These are phyloP conservation scores for Aleiodes leptofemur DNA, from an alignment of 2,888 invertebrate species.

Conservation along the genomic window DNA sequence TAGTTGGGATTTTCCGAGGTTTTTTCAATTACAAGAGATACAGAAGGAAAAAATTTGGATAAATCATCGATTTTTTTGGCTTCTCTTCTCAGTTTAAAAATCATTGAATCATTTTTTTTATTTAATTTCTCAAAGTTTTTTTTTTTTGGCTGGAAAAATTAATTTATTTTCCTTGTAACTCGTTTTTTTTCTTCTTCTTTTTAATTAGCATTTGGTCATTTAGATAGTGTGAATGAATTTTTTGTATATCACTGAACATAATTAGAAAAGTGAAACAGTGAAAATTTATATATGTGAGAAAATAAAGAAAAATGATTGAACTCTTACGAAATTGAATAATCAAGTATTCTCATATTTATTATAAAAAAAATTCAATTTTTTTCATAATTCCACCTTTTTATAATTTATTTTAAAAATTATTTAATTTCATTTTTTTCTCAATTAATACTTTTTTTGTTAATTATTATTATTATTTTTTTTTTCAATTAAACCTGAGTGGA, in stretches of 20 bases:
- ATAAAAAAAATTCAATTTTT: constrained; percentile 48
- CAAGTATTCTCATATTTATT: constrained; percentile 45
- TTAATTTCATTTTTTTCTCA: constrained; percentile 17
- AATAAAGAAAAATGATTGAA: constrained; percentile 55
- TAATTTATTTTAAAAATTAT: constrained; percentile 48
- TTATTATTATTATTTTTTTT: constrained; percentile 4
- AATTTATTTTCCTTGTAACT: background rate
- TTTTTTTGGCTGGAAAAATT: constrained; percentile 2
- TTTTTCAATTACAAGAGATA: constrained; percentile 87
- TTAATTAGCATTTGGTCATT: constrained; percentile 26
- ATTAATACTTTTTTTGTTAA: background rate
- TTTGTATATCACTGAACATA: constrained; percentile 56
- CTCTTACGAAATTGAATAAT: constrained; percentile 37
- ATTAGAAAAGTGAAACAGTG: constrained; percentile 32
- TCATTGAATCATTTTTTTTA: background rate
- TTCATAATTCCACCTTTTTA: constrained; percentile 37
- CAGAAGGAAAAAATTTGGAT: constrained; percentile 76
- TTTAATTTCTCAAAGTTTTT: constrained; percentile 1
- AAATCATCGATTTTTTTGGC: constrained; percentile 7
- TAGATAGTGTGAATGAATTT: constrained; percentile 59
- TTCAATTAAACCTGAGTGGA: constrained; percentile 41
- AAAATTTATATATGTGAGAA: constrained; percentile 49
- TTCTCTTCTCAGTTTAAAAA: background rate
- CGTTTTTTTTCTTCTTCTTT: constrained; percentile 1
- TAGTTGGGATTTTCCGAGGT: constrained; percentile 89